Conservation (phyloP, 1,140 invertebrate species). For the Drosophila azteca region DNA sequence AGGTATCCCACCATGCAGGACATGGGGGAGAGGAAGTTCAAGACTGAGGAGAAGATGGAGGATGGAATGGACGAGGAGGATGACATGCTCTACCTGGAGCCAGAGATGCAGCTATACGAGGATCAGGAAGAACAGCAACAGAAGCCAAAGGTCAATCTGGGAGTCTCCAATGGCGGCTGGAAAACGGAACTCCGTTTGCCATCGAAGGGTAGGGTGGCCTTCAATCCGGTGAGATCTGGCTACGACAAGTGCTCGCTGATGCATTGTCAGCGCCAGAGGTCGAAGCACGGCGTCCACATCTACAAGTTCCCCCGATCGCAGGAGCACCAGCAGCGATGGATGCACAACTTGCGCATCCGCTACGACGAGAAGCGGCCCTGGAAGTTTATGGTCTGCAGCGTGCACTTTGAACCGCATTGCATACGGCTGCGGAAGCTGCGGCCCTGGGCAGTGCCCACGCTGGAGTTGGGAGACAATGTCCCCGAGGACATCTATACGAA, state of each 20-base stretch:
- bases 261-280: constrained; percentile 66
- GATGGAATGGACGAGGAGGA: constrained; percentile 25
- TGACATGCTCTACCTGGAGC: constrained; percentile 20
- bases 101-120: constrained; percentile 50
- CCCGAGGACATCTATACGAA: constrained; percentile 52
- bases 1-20: too few species aligned
- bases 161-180: constrained; percentile 22
- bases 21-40: constrained; percentile 9
- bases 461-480: constrained; percentile 66
- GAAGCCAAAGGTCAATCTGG: background rate
- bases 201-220: constrained; percentile 43
- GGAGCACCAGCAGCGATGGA: constrained; percentile 63
- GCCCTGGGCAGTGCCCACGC: constrained; percentile 67
- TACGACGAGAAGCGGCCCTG: constrained; percentile 66
- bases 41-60: too few species aligned
- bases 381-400: constrained; percentile 75
- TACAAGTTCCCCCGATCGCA: constrained; percentile 65
- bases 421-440: constrained; percentile 58
- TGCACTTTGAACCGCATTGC: constrained; percentile 64
- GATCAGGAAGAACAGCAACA: constrained; percentile 20
- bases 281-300: constrained; percentile 63
- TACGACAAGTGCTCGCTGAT: constrained; percentile 66
- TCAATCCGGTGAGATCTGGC: constrained; percentile 65
- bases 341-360: constrained; percentile 64
- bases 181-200: constrained; percentile 25